These are phyloP conservation scores for Acleris holmiana DNA, from an alignment of 2,888 invertebrate genomes.

Conservation along the genomic window DNA sequence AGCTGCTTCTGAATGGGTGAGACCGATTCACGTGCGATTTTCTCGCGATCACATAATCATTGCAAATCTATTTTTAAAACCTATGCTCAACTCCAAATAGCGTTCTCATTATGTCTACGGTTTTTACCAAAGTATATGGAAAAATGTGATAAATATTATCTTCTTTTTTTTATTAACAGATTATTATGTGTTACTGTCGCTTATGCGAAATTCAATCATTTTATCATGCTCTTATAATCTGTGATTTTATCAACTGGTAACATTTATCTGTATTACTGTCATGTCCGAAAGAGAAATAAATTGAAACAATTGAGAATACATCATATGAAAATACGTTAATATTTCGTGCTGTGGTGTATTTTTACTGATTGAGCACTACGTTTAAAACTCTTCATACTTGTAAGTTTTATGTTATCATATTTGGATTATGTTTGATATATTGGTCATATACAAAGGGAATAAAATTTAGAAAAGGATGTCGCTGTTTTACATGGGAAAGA, in stretches of 20 bases:
- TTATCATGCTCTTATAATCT: too few species aligned
- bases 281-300: constrained; percentile 49
- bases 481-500: constrained; percentile 43
- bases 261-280: constrained; percentile 30
- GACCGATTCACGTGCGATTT: too few species aligned
- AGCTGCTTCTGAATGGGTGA: too few species aligned
- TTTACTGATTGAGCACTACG: constrained; percentile 46
- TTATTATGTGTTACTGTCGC: constrained; percentile 15
- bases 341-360: constrained; percentile 46
- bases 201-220: too few species aligned
- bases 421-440: constrained; percentile 17
- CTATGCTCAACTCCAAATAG: too few species aligned
- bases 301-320: constrained; percentile 59
- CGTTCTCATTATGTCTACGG: too few species aligned
- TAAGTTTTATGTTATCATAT: constrained; percentile 43
- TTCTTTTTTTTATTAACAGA: too few species aligned
- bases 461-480: constrained; percentile 34
- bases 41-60: too few species aligned
- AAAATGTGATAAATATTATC: too few species aligned
- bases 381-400: constrained; percentile 46
- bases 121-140: too few species aligned
- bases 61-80: too few species aligned
- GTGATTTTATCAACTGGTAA: constrained; percentile 21
- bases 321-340: constrained; percentile 47
- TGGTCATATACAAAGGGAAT: constrained; percentile 35